Evolutionary conservation across 2,113 vertebrate species (phyloP).

Genomic region (Cyprinodon brontotheroides): DNA sequence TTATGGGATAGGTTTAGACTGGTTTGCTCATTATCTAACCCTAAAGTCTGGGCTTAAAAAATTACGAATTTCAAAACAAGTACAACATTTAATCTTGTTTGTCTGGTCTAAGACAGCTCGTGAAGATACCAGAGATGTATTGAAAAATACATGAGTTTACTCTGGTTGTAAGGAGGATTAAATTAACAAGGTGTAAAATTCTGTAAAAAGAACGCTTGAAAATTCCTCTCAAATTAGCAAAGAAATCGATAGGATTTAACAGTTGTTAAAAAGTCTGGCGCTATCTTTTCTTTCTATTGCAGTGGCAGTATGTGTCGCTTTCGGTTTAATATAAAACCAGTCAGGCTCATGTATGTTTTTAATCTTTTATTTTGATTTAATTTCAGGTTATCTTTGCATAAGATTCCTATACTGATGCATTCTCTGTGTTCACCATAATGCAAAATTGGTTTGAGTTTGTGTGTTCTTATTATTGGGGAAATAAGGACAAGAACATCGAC

Average conservation of each 20-base stretch:
- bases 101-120: too few species aligned
- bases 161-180: too few species aligned
- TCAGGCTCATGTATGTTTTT: not conserved
- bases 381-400: too few species aligned
- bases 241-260: not conserved
- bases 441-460: not conserved
- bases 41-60: too few species aligned
- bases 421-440: not conserved
- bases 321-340: not conserved
- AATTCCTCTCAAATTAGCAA: not conserved
- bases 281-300: not conserved
- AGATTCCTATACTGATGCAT: not conserved
- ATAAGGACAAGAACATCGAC: not conserved
- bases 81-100: too few species aligned
- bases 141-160: too few species aligned
- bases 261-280: not conserved
- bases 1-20: too few species aligned
- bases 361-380: not conserved
- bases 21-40: too few species aligned
- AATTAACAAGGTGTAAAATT: not conserved
- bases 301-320: not conserved
- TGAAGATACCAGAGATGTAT: too few species aligned
- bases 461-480: not conserved
- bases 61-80: too few species aligned
- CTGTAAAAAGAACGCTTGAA: not conserved